These are phyloP conservation scores for Diarsia brunnea DNA, from an alignment of 2,888 invertebrate species.

Conservation along the genomic window DNA sequence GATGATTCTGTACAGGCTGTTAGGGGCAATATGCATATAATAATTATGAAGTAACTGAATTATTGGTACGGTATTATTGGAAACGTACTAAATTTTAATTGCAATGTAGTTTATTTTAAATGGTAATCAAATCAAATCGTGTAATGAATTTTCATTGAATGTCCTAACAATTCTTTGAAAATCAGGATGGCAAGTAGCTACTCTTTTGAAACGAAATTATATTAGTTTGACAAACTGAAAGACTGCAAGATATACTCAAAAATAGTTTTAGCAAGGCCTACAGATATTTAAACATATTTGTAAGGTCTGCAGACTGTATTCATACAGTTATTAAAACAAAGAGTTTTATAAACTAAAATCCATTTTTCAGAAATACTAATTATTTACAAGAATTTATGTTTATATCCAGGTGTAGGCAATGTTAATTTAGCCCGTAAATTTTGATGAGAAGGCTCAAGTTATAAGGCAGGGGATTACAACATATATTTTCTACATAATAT, in stretches of 20 bases:
- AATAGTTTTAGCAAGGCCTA: neutral
- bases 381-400: neutral
- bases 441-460: neutral
- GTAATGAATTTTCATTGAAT: neutral
- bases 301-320: neutral
- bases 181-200: too few species aligned
- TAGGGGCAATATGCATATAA: slow-evolving; percentile 25
- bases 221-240: neutral
- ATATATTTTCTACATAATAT: neutral
- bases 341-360: neutral
- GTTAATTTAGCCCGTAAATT: neutral
- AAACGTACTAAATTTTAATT: neutral
- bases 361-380: neutral
- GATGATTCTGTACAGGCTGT: slow-evolving; percentile 46
- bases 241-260: neutral
- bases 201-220: neutral
- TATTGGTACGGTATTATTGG: neutral
- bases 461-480: neutral
- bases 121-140: too few species aligned
- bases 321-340: neutral
- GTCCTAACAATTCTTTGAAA: neutral
- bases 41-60: neutral
- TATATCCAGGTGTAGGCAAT: neutral
- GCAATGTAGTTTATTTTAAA: neutral
- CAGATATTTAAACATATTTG: slow-evolving; percentile 5